Evolutionary conservation across 1,140 invertebrate species (phyloP), one percentile per base, ranked within the genome.

Genomic region (Drosophila suzukii): DNA sequence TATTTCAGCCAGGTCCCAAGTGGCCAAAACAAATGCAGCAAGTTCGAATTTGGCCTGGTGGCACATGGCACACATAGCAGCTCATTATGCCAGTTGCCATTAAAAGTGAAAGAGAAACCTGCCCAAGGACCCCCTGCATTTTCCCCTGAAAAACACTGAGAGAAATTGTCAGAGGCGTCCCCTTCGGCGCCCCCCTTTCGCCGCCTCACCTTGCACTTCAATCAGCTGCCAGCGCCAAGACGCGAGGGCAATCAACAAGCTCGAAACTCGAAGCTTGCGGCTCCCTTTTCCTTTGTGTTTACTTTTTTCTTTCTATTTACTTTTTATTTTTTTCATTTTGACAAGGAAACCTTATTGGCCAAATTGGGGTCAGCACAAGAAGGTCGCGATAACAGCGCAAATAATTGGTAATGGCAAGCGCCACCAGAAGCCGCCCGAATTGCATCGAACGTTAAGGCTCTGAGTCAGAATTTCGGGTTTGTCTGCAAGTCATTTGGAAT

Each of bases 331-430:
- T 46, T 55, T 38, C 24, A 12, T 75, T 57, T 47, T 24, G 55
- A 34, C 54, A 57, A 59, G 61, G 62, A 47, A 81, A 71, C 81
- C 81, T 80, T 84, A 84, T 80, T 84, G 81, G 81, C 77, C 81
- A 77, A 82, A 86, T 86, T 86, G 83, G 62, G 82, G 82, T 88
- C 82, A 86, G 56, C 83, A 50, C 57, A 82, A 88, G 84, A 88
- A 86, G 83, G 83, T 86, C 82, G 83, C 78, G 82, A 86, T 88
- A 86, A 86, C 78, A 86, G 78, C 70, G 60, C 75, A 81, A 86
- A 86, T 85, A 86, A 86, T 85, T 85, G 82, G 78, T 77, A 75
- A 75, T 59, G 77, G 77, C 63, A 84, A 84, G 66, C 65, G 77
- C 65, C 57, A 59, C 74, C 74, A 68, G 39, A 77, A 58, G 57